Percentiles rank a stretch among this genome's conserved stretches.
phyloP scores from a whole-genome alignment of 2,797 vertebrate species.

The Anguilla megastoma region DNA sequence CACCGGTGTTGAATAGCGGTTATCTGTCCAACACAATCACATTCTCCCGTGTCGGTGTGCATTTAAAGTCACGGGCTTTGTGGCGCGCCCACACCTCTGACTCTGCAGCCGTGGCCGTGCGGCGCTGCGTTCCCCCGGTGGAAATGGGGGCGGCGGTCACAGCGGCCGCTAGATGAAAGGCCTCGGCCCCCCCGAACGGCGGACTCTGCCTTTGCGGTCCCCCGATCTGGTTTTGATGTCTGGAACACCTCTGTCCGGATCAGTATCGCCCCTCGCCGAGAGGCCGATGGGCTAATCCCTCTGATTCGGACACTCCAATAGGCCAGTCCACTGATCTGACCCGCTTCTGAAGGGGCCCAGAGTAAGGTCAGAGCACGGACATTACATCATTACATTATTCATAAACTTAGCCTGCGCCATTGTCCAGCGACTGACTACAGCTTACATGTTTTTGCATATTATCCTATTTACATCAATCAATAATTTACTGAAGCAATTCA shows the following conservation, averaged over 20 bases:
- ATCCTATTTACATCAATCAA: neutral
- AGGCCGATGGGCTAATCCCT: constrained; percentile 43
- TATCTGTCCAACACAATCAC: neutral
- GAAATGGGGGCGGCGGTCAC: neutral
- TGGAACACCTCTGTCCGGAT: constrained; percentile 54
- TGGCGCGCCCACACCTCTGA: neutral
- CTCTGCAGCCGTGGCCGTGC: neutral
- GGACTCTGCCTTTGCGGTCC: constrained; percentile 37
- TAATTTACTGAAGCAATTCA: neutral
- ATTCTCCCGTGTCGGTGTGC: neutral
- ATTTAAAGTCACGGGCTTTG: neutral
- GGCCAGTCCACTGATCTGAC: constrained; percentile 36
- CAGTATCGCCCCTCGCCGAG: constrained; percentile 47
- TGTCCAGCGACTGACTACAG: neutral
- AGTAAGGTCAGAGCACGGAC: constrained; percentile 18
- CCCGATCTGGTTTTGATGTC: constrained; percentile 63
- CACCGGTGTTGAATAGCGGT: neutral
- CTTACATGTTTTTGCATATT: neutral
- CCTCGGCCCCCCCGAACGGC: neutral
- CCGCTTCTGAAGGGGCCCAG: constrained; percentile 22
- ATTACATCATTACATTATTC: neutral
- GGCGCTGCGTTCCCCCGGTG: neutral
- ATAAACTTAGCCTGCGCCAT: neutral
- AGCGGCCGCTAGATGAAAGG: constrained; percentile 33
- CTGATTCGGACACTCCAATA: constrained; percentile 34